Evolutionary conservation across 2,797 vertebrate species (phyloP), one percentile per base, ranked within the genome.

Genomic region (Enteromius afrohamiltoni): DNA sequence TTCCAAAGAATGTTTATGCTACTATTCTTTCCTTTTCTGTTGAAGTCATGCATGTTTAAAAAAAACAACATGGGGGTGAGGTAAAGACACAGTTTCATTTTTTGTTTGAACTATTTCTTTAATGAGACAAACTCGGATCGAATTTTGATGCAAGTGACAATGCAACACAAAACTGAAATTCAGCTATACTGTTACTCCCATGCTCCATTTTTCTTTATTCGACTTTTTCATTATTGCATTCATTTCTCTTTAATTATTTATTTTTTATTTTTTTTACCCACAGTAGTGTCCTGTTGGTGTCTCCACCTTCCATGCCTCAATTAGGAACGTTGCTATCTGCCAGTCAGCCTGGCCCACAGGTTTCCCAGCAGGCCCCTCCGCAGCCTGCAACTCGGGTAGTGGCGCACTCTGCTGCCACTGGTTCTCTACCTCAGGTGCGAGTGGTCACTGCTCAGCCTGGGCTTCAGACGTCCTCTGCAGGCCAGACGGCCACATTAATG

Each of bases 251-350:
- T n/a, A n/a, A n/a, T n/a, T n/a, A n/a, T n/a, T n/a, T n/a, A n/a
- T n/a, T n/a, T n/a, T n/a, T n/a, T n/a, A n/a, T n/a, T 47, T 23
- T 58, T 75, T n/a, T 83, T 9, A 70, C 64, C 65, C 6, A 3
- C 90, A 99, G 98, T 1, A 99, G 98, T 1, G 96, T 99, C 87
- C 96, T 99, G 34, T 92, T 99, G 79, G 96, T 99, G 8, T 97
- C 97, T 1, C 96, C 98, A 60, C 97, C 98, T 0, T 92, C 97
- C 8, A 95, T 99, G 94, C 96, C 98, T 0, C 97, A 99, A 91
- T 95, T 99, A 14, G 97, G 97, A 83, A 95, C 97, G 0, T 91
- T 99, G 90, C 93, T 99, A 13, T 96, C 97, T 84, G 91, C 93
- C 40, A 89, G 94, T 73, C 96, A 96, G 87, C 92, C 92, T 2